Percentiles rank a stretch among this genome's conserved stretches.
These are phyloP conservation scores for Xylota sylvarum DNA, from an alignment of 2,888 invertebrate genomes.

Conservation along the genomic window DNA sequence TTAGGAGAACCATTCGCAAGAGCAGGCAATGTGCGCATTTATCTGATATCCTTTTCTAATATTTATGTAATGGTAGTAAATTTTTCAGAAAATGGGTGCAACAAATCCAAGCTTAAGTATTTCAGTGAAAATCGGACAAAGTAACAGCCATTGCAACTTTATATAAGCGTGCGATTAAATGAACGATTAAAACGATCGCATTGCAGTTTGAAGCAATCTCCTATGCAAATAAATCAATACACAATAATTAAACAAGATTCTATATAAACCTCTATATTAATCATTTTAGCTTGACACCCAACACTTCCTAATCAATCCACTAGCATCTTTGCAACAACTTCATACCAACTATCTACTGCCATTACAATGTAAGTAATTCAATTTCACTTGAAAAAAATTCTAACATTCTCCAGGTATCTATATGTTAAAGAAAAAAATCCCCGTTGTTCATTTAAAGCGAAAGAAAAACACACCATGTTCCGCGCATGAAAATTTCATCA, in stretches of 20 bases:
- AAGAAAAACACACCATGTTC: constrained; percentile 25
- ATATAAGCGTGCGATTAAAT: too few species aligned
- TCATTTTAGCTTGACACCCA: constrained; percentile 11
- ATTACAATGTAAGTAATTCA: constrained; percentile 2
- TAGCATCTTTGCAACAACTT: constrained; percentile 6
- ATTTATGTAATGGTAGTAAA: too few species aligned
- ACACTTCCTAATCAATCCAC: constrained; percentile 12
- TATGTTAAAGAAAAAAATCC: neutral
- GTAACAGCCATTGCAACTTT: too few species aligned
- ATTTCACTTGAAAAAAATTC: constrained; percentile 51
- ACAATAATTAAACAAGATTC: neutral
- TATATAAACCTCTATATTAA: neutral
- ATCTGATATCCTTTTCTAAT: too few species aligned
- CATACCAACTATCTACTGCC: neutral
- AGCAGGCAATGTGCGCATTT: too few species aligned
- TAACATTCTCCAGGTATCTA: constrained; percentile 40
- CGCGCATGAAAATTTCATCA: constrained; percentile 52
- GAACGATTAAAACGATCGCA: too few species aligned
- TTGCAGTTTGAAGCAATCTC: too few species aligned
- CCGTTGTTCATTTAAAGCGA: constrained; percentile 9
- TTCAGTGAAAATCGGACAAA: too few species aligned
- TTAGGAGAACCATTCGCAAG: too few species aligned
- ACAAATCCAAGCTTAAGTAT: too few species aligned
- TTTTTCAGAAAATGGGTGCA: too few species aligned
- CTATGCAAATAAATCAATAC: too few species aligned